Base-by-base conservation (phyloP, 2,888 invertebrate genomes). In the Sabellastarte sp. region DNA sequence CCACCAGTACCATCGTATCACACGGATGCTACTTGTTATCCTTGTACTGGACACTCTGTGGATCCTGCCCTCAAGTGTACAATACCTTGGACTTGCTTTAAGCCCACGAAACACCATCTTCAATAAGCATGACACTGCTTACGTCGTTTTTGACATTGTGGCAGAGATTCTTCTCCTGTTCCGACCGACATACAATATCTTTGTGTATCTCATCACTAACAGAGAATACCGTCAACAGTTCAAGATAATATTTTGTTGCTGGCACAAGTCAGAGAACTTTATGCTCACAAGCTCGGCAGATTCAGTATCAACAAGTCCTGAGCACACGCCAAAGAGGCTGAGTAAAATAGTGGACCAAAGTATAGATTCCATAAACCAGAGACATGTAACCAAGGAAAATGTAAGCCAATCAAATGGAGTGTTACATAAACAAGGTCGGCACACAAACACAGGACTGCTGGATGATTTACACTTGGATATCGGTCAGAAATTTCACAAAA, bases 41-140 rank as follows among this genome's bases (percentile, higher is more conserved):
- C 33, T 65, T 2, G 30, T 65, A 2, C 56, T 63, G 4, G 65
- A 65, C 31, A 41, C 52, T 29, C 32, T 65, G 5, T 65, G 65
- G 41, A 59, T 57, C 26, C 32, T 65, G 10, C 65, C 65, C 28
- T 52, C 55, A 10, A 29, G 32, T 26, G 33, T 65, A 3, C 63
- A 65, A 28, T 60, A 32, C 29, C 20, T 63, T 15, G 59, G 59
- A 5, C 57, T 65, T 26, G 29, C 62, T 30, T 57, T 65, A 20
- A 51, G 50, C 5, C 65, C 65, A 1, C 32, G 26, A 2, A 32
- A 50, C 32, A 60, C 59, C 51, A 53, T 65, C 24, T 65, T 65
- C 32, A 30, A 58, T 4, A 41, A 32, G 1, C 41, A 33, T 5
- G 32, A 53, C 50, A 10, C 1, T 1, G 51, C 28, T 1, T 56